These are phyloP conservation scores for Drosophila anomelani DNA, from an alignment of 2,888 invertebrate species.

Conservation along the genomic window DNA sequence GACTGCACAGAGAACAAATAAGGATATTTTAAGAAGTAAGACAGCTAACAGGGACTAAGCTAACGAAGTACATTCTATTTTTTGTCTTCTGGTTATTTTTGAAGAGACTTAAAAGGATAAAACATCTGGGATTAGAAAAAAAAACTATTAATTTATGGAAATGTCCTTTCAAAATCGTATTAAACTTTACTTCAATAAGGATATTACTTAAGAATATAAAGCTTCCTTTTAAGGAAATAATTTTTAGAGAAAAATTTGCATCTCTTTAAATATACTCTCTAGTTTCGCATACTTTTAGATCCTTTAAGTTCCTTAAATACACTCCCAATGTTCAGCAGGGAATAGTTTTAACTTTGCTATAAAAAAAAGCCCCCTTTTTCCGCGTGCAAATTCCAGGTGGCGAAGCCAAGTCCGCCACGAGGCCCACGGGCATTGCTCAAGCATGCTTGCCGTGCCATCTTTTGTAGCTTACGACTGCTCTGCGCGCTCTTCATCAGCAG, in stretches of 20 bases:
- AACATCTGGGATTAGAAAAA: background rate
- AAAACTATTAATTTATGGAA: too few species aligned
- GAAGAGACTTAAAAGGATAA: background rate
- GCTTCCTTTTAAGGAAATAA: background rate
- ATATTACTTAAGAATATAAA: rapidly evolving
- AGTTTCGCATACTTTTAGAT: background rate
- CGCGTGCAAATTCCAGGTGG: constrained; percentile 31
- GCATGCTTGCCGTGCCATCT: constrained; percentile 70
- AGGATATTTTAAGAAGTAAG: background rate
- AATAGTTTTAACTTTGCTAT: background rate
- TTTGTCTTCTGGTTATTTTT: background rate
- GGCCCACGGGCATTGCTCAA: constrained; percentile 74
- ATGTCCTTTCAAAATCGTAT: rapidly evolving
- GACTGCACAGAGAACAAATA: background rate
- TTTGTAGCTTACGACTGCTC: constrained; percentile 61
- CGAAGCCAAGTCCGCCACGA: constrained; percentile 37
- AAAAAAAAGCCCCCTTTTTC: background rate
- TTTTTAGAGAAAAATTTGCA: background rate
- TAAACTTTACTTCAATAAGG: background rate
- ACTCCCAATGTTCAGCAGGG: background rate
- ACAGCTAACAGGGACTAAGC: too few species aligned
- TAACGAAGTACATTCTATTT: background rate
- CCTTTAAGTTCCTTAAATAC: too few species aligned
- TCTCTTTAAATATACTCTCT: background rate
- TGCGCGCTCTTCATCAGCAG: constrained; percentile 71